Evolutionary conservation across 2,888 invertebrate species (phyloP).

Genomic region (Eudasyphora cyanicolor): DNA sequence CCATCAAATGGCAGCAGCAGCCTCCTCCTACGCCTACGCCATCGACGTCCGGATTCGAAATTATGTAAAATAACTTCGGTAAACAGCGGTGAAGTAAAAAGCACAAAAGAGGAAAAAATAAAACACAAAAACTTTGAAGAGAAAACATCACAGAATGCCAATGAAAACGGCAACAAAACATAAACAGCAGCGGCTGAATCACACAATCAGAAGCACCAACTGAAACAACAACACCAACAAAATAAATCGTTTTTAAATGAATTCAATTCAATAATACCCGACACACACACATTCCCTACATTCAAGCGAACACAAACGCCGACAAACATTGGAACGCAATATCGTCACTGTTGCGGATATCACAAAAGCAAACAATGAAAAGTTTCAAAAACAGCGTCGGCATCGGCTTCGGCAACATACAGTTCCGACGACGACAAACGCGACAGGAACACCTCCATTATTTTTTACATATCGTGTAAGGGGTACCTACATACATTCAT

Average conservation of each 20-base stretch:
- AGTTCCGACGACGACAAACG: slow-evolving; percentile 15
- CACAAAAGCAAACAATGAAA: slow-evolving; percentile 16
- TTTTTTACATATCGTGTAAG: slow-evolving; percentile 5
- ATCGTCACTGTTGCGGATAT: neutral
- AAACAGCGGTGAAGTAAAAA: slow-evolving; percentile 13
- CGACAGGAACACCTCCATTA: neutral
- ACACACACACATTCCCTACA: slow-evolving; percentile 12
- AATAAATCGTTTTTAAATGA: slow-evolving; percentile 43
- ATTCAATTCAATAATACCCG: slow-evolving; percentile 32
- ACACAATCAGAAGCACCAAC: no score
- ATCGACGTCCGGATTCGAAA: slow-evolving; percentile 20
- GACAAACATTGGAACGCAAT: neutral
- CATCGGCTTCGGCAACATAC: neutral
- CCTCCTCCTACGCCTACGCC: no score
- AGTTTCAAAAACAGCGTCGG: neutral
- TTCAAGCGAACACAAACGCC: slow-evolving; percentile 6
- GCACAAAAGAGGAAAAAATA: slow-evolving; percentile 17
- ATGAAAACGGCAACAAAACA: no score
- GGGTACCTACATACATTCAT: neutral
- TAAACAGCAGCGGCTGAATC: neutral
- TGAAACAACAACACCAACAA: slow-evolving; percentile 15
- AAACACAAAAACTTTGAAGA: slow-evolving; percentile 31
- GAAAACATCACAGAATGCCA: slow-evolving; percentile 15
- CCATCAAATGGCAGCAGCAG: slow-evolving; percentile 23
- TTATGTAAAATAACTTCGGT: slow-evolving; percentile 21